These are phyloP conservation scores for Mythimna impura DNA, from an alignment of 2,888 invertebrate species.

Conservation along the genomic window DNA sequence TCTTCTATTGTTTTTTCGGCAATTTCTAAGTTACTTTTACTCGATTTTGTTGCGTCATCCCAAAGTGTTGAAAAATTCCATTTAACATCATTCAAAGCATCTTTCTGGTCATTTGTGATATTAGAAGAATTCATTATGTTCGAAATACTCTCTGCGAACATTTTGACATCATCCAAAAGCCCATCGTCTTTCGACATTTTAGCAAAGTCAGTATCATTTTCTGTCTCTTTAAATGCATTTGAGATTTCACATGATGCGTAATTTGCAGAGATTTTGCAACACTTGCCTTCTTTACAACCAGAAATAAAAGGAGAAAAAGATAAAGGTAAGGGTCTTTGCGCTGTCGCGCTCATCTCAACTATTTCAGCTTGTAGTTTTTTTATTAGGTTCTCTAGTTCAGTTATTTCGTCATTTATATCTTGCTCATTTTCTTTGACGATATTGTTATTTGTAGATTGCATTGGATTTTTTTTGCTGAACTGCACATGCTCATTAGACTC, in stretches of 20 bases:
- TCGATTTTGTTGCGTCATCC: slow-evolving; percentile 32
- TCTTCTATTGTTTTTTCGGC: background rate
- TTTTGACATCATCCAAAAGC: slow-evolving; percentile 13
- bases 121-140: slow-evolving; percentile 20
- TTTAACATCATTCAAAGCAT: slow-evolving; percentile 45
- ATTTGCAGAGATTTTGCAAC: background rate
- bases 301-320: slow-evolving; percentile 13
- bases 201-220: slow-evolving; percentile 3
- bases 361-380: slow-evolving; percentile 76
- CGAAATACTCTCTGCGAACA: slow-evolving; percentile 15
- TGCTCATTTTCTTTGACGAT: slow-evolving; percentile 10
- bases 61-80: slow-evolving; percentile 53
- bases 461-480: slow-evolving; percentile 63
- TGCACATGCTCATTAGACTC: slow-evolving; percentile 59
- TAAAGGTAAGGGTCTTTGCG: slow-evolving; percentile 41
- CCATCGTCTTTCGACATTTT: slow-evolving; percentile 17
- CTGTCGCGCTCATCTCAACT: slow-evolving; percentile 66
- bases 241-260: background rate
- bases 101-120: slow-evolving; percentile 1
- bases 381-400: slow-evolving; percentile 62
- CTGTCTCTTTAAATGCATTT: background rate
- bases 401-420: slow-evolving; percentile 76
- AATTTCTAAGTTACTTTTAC: slow-evolving; percentile 2
- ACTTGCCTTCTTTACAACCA: background rate
- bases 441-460: slow-evolving; percentile 44